Evolutionary conservation across 2,113 vertebrate species (phyloP).

Genomic region (Etheostoma spectabile): DNA sequence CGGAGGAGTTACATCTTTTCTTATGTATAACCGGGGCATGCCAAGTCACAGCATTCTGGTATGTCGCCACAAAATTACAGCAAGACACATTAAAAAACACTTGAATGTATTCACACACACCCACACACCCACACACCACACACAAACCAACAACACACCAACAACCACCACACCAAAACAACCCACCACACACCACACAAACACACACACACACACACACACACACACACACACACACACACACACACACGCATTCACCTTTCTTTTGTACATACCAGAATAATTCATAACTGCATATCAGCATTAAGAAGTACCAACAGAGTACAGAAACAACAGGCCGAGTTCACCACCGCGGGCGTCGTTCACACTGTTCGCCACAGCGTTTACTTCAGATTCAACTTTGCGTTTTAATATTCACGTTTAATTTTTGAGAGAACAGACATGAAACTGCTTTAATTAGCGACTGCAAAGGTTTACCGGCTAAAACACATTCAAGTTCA

Average conservation of each 20-base stretch:
- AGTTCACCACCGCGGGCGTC: slow-evolving; percentile 6
- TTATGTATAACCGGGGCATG: slow-evolving; percentile 69
- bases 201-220: too few species aligned
- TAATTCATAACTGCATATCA: slow-evolving; percentile 80
- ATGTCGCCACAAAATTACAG: slow-evolving; percentile 72
- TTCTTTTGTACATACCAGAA: slow-evolving; percentile 75
- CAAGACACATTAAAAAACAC: slow-evolving; percentile 65
- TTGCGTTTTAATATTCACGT: too few species aligned
- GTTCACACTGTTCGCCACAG: slow-evolving; percentile 37
- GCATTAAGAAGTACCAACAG: slow-evolving; percentile 81
- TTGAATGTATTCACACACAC: slow-evolving; percentile 45
- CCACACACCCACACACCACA: slow-evolving; percentile 17
- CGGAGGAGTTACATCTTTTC: slow-evolving; percentile 45
- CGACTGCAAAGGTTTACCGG: neutral
- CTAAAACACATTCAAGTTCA: neutral
- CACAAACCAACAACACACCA: too few species aligned
- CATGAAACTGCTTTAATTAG: neutral
- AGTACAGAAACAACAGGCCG: slow-evolving; percentile 58
- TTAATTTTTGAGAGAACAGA: neutral
- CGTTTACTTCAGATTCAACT: neutral
- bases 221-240: slow-evolving; percentile 17
- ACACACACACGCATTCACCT: slow-evolving; percentile 40
- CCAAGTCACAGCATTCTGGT: slow-evolving; percentile 79
- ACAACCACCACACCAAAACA: too few species aligned
- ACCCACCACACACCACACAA: too few species aligned